A percentile compares a stretch with the other conserved stretches of the same genome.
Evolutionary conservation across 1,140 invertebrate species (phyloP).

Genomic region (Drosophila rhopaloa): DNA sequence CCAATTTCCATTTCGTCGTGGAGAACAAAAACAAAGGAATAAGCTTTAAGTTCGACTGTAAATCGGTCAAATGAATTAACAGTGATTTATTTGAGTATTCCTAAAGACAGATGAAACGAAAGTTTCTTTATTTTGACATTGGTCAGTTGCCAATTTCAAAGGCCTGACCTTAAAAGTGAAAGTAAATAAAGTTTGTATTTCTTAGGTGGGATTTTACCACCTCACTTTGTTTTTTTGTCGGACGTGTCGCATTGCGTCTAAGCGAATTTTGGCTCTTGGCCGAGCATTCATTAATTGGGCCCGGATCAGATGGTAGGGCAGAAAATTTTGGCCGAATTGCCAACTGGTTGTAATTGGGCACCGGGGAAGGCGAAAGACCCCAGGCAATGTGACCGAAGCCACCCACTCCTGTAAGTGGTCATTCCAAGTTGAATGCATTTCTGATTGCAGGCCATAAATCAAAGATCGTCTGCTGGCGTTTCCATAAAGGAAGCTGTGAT

Average conservation of each 20-base stretch:
- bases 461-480: conserved; percentile 37
- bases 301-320: conserved; percentile 57
- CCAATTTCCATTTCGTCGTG: no score
- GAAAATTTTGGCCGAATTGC: conserved; percentile 55
- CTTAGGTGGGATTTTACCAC: conserved; percentile 2
- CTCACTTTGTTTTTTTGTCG: conserved; percentile 8
- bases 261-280: conserved; percentile 60
- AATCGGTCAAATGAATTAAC: no score
- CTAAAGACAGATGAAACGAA: no score
- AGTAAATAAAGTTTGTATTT: conserved; percentile 28
- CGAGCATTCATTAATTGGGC: conserved; percentile 71
- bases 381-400: not conserved
- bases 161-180: not conserved
- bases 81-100: no score
- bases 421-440: conserved; percentile 35
- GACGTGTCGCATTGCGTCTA: conserved; percentile 67
- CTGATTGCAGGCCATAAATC: conserved; percentile 54
- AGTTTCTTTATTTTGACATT: not conserved
- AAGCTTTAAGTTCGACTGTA: no score
- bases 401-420: not conserved
- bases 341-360: conserved; percentile 62
- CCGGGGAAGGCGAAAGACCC: conserved; percentile 13
- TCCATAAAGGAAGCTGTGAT: conserved; percentile 41
- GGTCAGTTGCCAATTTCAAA: not conserved
- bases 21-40: no score